A percentile compares a stretch with the other conserved stretches of the same genome.
These are phyloP conservation scores for Acromyrmex heyeri DNA, from an alignment of 1,140 invertebrate genomes.

Conservation along the genomic window DNA sequence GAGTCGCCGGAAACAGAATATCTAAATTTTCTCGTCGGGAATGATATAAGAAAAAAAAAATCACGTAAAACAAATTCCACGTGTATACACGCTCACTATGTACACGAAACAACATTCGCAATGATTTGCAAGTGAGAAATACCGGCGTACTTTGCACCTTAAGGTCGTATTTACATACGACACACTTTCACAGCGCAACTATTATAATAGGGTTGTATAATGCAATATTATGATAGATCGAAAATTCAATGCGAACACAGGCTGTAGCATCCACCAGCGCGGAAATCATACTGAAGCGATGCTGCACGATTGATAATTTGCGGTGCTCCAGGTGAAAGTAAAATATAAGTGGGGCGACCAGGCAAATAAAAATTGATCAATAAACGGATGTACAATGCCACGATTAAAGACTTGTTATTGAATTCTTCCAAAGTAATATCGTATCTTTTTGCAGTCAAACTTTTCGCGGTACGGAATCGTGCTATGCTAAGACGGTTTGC, in stretches of 20 bases:
- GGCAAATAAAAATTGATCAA: not conserved
- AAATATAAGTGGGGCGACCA: not conserved
- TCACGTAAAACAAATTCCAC: not conserved
- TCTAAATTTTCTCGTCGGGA: not conserved
- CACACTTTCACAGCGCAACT: slow-evolving; percentile 32
- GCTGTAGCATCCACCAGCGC: not conserved
- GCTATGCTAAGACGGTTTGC: slow-evolving; percentile 76
- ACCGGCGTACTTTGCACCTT: not conserved
- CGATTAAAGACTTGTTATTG: not conserved
- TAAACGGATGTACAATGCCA: not conserved
- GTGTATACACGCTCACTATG: not conserved
- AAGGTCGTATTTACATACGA: slow-evolving; percentile 27
- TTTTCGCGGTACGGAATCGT: slow-evolving; percentile 77
- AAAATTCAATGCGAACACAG: slow-evolving; percentile 12
- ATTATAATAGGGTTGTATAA: not conserved
- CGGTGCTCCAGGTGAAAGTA: slow-evolving; percentile 13
- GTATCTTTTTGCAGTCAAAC: slow-evolving; percentile 73
- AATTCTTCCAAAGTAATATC: not conserved
- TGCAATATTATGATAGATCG: slow-evolving; percentile 1
- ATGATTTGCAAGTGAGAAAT: not conserved
- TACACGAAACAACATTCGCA: not conserved
- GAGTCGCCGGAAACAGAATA: not conserved
- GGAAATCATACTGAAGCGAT: slow-evolving; percentile 25
- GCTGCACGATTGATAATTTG: slow-evolving; percentile 14
- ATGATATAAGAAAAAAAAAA: not conserved